Percentiles rank a stretch among this genome's conserved stretches.
Evolutionary conservation across 2,113 vertebrate species (phyloP).

Genomic region (Coturnix japonica): DNA sequence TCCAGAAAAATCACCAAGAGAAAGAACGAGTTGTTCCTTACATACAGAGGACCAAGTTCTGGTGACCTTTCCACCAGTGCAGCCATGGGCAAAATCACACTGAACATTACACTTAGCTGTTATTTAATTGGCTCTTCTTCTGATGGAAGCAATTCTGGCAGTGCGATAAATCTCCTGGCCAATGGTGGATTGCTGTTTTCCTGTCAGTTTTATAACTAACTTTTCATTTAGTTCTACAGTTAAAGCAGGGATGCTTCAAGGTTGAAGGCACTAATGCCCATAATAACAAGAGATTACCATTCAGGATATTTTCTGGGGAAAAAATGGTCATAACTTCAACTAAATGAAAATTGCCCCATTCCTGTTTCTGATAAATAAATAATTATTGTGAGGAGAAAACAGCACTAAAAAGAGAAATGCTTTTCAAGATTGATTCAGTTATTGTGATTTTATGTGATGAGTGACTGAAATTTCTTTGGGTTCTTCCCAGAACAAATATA

Average conservation of each 20-base stretch:
- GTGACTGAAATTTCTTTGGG: background rate
- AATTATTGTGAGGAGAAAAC: background rate
- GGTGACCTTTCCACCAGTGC: background rate
- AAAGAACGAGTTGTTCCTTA: background rate
- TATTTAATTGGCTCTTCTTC: background rate
- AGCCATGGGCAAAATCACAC: background rate
- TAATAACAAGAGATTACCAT: background rate
- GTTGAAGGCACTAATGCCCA: background rate
- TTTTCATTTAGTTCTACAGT: background rate
- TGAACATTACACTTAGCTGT: background rate
- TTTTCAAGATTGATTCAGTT: conserved; percentile 19
- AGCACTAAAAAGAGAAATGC: background rate
- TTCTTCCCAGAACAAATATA: conserved; percentile 15
- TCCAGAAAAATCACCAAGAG: background rate
- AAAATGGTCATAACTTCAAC: background rate
- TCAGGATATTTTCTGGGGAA: background rate
- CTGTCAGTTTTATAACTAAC: background rate
- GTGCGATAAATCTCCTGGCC: background rate
- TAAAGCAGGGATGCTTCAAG: background rate
- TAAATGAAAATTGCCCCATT: background rate
- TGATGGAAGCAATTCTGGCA: background rate
- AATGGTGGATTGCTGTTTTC: background rate
- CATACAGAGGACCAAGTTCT: background rate
- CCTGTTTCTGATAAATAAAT: background rate
- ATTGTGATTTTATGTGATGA: conserved; percentile 6